Evolutionary conservation across 2,888 invertebrate species (phyloP), one percentile per base, ranked within the genome.

Genomic region (Limnephilus lunatus): DNA sequence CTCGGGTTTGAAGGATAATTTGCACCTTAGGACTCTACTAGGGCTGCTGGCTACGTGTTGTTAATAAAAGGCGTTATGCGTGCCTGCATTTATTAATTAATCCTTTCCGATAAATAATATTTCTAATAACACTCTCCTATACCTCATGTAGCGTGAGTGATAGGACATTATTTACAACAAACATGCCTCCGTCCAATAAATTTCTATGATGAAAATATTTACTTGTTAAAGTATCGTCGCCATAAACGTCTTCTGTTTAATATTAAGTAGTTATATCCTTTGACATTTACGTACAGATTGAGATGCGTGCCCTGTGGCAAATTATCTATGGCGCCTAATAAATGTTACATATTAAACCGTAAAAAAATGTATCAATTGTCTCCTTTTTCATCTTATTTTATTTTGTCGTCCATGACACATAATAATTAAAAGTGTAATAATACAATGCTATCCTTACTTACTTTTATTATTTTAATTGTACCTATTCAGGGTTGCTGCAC

Each of bases 1-100:
- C 88, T 87, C 30, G 19, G 48, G 30, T 86, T 87, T 68, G 87
- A 87, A 82, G 81, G 53, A 88, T 91, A 87, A 91, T 91, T 91
- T 91, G 91, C 91, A 91, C 91, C 91, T 91, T 53, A 39, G 87
- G 39, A 87, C 39, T 53, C 35, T 88, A 5, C 53, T 68, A 68
- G 68, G 68, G 68, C 25, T 68, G 68, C 68, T 68, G 1, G 25
- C 68, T 68, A 9, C 68, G 7, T n/a, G 68, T 68, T 68, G 68
- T 68, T 68, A 68, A 68, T n/a, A 68, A 25, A 68, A n/a, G 68
- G n/a, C 68, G 68, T 68, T 68, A 25, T 68, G 68, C 68, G 25
- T 68, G 25, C 68, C 68, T 25, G 25, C 68, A n/a, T 68, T 9
- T 68, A 25, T 68, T n/a, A 68, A 68, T 68, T 68, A 68, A 68